Percentiles rank a stretch among this genome's conserved stretches.
phyloP scores from a whole-genome alignment of 2,113 vertebrate genomes.

The Gymnocephalus cernua region DNA sequence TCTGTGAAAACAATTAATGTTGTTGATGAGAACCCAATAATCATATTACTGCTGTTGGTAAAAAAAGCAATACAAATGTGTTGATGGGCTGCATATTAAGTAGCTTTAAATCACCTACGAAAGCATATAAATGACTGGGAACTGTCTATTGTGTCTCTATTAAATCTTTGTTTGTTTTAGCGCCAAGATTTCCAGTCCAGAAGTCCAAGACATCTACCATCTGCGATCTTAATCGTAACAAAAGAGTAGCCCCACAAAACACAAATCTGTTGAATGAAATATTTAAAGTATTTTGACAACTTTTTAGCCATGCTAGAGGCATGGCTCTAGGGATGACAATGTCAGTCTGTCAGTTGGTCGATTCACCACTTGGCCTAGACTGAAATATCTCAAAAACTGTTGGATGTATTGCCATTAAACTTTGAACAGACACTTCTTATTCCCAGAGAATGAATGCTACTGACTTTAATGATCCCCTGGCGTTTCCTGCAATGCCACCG shows the following conservation, averaged over 20 bases:
- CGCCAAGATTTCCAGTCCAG: constrained; percentile 4
- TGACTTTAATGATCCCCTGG: not conserved
- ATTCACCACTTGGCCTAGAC: not conserved
- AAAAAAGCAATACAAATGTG: constrained; percentile 65
- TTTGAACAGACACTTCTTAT: not conserved
- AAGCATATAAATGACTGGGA: constrained; percentile 19
- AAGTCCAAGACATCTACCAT: constrained; percentile 2
- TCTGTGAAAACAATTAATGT: constrained; percentile 32
- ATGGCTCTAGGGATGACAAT: not conserved
- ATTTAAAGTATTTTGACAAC: not conserved
- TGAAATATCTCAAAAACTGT: not conserved
- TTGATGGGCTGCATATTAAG: constrained; percentile 10
- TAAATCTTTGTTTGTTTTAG: constrained; percentile 27
- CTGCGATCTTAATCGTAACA: constrained; percentile 11
- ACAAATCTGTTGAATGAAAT: not conserved
- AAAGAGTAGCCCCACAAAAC: not conserved
- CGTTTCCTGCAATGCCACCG: not conserved
- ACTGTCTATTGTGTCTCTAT: constrained; percentile 15
- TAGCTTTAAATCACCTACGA: constrained; percentile 17
- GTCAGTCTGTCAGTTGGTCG: not conserved
- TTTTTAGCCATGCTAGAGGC: not conserved
- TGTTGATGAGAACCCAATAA: constrained; percentile 39
- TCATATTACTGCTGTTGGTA: constrained; percentile 26
- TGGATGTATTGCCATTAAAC: too few species aligned
- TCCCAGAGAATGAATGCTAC: not conserved